Conservation (phyloP, 64 coral and sea anemone genomes). For the Porites lutea region DNA sequence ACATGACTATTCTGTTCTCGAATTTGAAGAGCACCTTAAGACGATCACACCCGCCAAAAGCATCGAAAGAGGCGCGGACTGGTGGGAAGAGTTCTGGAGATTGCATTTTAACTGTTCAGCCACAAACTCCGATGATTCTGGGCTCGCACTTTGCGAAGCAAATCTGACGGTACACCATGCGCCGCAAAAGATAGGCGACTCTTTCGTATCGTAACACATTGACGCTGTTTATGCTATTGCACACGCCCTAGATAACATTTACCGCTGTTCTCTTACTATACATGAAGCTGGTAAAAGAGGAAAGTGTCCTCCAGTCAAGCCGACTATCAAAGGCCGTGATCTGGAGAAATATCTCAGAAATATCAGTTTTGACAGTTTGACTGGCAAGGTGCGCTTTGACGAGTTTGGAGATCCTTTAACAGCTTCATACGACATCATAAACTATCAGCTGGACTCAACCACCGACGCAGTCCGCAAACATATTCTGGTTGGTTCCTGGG, state of each 20-base stretch:
- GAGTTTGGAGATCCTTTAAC: constrained; percentile 8
- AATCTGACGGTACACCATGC: neutral
- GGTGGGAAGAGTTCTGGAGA: constrained; percentile 84
- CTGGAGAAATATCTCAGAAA: constrained; percentile 45
- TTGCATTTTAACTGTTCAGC: constrained; percentile 52
- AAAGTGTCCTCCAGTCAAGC: neutral
- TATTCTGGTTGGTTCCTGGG: neutral
- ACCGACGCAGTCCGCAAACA: neutral
- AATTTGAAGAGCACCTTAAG: constrained; percentile 6
- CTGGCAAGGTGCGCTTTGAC: constrained; percentile 35
- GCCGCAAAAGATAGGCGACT: constrained; percentile 41
- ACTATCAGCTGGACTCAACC: neutral
- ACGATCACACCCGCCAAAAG: neutral
- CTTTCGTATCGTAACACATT: constrained; percentile 56
- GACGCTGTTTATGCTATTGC: constrained; percentile 76
- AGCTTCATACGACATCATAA: too few species aligned
- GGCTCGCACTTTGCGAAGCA: constrained; percentile 37
- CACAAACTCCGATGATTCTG: constrained; percentile 39
- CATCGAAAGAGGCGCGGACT: neutral
- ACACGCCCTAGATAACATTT: constrained; percentile 51
- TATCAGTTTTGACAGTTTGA: constrained; percentile 39
- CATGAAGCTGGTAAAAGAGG: neutral
- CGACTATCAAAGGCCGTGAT: constrained; percentile 13
- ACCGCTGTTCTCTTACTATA: constrained; percentile 30
- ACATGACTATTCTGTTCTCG: neutral